phyloP scores from a whole-genome alignment of 2,888 invertebrate genomes.

The Empis livida region DNA sequence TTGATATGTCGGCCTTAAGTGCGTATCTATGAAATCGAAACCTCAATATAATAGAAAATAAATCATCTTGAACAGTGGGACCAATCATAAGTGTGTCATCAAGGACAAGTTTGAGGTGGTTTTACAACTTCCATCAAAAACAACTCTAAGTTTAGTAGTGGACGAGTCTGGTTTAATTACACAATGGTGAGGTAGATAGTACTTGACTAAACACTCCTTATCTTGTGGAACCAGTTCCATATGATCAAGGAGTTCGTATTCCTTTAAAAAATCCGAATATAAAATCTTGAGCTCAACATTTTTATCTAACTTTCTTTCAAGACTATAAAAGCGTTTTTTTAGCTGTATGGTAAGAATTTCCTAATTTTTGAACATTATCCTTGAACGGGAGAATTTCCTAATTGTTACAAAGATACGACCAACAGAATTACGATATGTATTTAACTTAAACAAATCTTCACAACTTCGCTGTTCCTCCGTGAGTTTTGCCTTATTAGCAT shows the following conservation, averaged over 20 bases:
- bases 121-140: conserved; percentile 7
- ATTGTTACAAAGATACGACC: conserved; percentile 9
- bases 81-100: conserved; percentile 4
- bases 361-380: neutral
- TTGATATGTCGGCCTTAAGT: conserved; percentile 14
- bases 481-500: conserved; percentile 1
- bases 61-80: conserved; percentile 7
- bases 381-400: conserved; percentile 9
- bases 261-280: conserved; percentile 13
- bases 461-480: conserved; percentile 8
- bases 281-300: conserved; percentile 4
- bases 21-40: conserved; percentile 4
- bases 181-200: conserved; percentile 13
- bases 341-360: neutral
- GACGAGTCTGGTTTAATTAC: conserved; percentile 7
- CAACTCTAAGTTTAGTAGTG: conserved; percentile 3
- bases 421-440: conserved; percentile 2
- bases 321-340: neutral
- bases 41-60: conserved; percentile 8
- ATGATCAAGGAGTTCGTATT: conserved; percentile 12
- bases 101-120: conserved; percentile 2
- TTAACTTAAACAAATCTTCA: conserved; percentile 7
- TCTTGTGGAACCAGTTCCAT: conserved; percentile 7
- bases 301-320: neutral
- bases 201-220: neutral